A percentile compares a stretch with the other conserved stretches of the same genome.
phyloP scores from a whole-genome alignment of 1,140 invertebrate species.

The Drosophila cardini region DNA sequence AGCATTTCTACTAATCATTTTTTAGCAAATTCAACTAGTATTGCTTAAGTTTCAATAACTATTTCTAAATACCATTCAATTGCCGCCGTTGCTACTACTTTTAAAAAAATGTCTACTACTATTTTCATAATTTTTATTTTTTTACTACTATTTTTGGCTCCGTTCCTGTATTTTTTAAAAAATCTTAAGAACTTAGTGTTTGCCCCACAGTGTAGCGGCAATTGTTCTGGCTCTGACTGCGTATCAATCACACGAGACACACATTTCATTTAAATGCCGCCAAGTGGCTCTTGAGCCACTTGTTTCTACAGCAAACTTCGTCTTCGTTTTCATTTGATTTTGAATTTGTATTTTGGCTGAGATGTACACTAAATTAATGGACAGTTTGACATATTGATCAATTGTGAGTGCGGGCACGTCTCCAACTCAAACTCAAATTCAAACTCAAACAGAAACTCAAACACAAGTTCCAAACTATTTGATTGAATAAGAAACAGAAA shows the following conservation, averaged over 20 bases:
- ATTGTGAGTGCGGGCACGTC: constrained; percentile 46
- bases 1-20: too few relatives aligned
- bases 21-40: too few relatives aligned
- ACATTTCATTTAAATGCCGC: constrained; percentile 18
- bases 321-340: background rate
- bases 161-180: too few relatives aligned
- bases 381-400: constrained; percentile 70
- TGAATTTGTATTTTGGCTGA: background rate
- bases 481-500: constrained; percentile 17
- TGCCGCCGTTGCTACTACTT: too few relatives aligned
- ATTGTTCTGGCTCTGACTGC: background rate
- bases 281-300: constrained; percentile 14
- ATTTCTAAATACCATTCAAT: too few relatives aligned
- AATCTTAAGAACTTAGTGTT: background rate
- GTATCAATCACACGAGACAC: constrained; percentile 12
- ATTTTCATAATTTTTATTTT: too few relatives aligned
- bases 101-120: too few relatives aligned
- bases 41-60: too few relatives aligned
- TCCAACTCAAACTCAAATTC: constrained; percentile 20
- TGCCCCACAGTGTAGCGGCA: constrained; percentile 16
- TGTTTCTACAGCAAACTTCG: constrained; percentile 9
- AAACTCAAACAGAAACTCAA: too few relatives aligned
- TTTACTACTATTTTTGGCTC: too few relatives aligned
- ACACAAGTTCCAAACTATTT: background rate
- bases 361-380: constrained; percentile 30